Conservation (phyloP, 2,888 invertebrate genomes). For the Eristalis arbustorum region DNA sequence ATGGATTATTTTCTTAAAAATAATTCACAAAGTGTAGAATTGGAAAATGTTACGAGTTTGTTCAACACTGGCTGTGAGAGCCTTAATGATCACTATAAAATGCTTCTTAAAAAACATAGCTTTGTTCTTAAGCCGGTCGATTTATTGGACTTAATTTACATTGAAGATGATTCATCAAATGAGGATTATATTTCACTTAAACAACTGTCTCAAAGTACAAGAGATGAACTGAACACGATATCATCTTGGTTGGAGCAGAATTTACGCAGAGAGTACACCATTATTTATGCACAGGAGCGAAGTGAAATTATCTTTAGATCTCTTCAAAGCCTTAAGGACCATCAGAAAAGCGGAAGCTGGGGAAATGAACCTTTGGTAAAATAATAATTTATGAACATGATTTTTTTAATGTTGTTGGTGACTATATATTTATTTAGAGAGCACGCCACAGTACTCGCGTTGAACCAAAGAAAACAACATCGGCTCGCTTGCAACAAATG, state of each 20-base stretch:
- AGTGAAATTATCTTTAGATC: conserved; percentile 89
- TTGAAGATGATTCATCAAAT: conserved; percentile 87
- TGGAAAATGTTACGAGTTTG: conserved; percentile 91
- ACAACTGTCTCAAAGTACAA: conserved; percentile 86
- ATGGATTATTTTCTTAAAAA: conserved; percentile 95
- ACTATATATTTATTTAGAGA: conserved; percentile 72
- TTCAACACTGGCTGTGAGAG: conserved; percentile 92
- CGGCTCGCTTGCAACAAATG: conserved; percentile 91
- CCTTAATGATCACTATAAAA: conserved; percentile 93
- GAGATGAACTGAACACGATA: conserved; percentile 88
- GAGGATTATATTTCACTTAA: conserved; percentile 84
- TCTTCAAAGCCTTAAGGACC: conserved; percentile 88
- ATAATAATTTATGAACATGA: neutral
- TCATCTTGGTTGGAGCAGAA: conserved; percentile 93
- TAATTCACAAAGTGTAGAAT: conserved; percentile 95
- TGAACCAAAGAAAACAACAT: conserved; percentile 89
- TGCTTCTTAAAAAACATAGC: conserved; percentile 91
- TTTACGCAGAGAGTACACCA: conserved; percentile 86
- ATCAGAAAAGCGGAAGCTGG: conserved; percentile 89
- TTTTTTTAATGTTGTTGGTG: neutral
- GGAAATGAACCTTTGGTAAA: conserved; percentile 87
- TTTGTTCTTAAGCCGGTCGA: conserved; percentile 92
- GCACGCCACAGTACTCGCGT: conserved; percentile 83
- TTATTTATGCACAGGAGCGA: conserved; percentile 87
- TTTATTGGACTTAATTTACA: conserved; percentile 92